These are phyloP conservation scores for Oreochromis aureus DNA, from an alignment of 2,113 vertebrate genomes.

Conservation along the genomic window DNA sequence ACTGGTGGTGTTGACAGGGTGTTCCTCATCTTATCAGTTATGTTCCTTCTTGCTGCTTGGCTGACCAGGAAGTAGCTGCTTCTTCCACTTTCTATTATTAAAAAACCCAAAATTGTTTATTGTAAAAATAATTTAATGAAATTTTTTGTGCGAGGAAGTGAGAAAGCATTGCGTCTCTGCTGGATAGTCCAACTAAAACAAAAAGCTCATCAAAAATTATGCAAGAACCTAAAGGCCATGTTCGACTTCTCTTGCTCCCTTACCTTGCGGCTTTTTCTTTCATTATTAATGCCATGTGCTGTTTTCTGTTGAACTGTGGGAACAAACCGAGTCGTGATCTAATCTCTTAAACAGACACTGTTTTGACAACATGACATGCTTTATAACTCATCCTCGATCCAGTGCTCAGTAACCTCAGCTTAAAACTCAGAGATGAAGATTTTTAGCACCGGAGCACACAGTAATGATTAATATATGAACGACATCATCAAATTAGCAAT, in stretches of 20 bases:
- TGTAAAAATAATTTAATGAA: not conserved
- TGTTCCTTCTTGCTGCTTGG: not conserved
- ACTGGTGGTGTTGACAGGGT: not conserved
- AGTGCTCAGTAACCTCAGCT: not conserved
- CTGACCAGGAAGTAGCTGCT: conserved; percentile 20
- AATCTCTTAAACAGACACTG: not conserved
- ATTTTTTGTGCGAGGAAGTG: not conserved
- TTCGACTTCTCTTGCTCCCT: not conserved
- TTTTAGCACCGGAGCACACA: not conserved
- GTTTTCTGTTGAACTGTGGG: not conserved
- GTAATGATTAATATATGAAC: not conserved
- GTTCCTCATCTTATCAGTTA: not conserved
- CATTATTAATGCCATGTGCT: not conserved
- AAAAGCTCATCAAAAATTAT: not conserved
- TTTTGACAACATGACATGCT: not conserved
- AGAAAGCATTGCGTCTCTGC: not conserved
- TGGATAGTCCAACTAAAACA: not conserved
- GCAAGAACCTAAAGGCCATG: not conserved
- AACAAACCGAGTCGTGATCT: not conserved
- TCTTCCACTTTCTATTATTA: conserved; percentile 16
- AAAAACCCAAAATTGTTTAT: not conserved
- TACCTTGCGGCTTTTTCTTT: not conserved
- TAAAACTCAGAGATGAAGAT: not conserved
- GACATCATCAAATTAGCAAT: not conserved
- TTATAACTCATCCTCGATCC: not conserved